These are phyloP conservation scores for Pavo muticus DNA, from an alignment of 2,113 vertebrate genomes.

Conservation along the genomic window DNA sequence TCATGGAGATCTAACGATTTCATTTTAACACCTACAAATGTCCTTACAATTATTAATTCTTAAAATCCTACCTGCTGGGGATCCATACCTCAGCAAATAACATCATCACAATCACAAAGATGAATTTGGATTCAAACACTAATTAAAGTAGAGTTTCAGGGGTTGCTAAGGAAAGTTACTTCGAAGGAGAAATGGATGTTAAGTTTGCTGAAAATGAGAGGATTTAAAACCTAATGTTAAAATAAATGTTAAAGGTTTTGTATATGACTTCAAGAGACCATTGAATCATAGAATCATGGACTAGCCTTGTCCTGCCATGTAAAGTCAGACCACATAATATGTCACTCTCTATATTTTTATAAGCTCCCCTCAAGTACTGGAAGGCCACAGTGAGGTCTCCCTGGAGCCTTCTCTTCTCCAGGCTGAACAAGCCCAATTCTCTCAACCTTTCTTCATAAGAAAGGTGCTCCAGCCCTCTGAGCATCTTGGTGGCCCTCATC, in stretches of 20 bases:
- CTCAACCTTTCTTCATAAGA: not conserved
- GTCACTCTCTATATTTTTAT: not conserved
- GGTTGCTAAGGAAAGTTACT: not conserved
- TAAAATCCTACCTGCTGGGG: not conserved
- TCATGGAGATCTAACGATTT: not conserved
- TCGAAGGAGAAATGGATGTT: not conserved
- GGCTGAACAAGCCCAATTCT: not conserved
- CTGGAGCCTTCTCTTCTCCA: not conserved
- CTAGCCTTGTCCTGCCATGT: too few relatives aligned
- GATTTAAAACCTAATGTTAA: not conserved
- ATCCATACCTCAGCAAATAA: not conserved
- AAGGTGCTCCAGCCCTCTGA: not conserved
- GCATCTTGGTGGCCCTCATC: not conserved
- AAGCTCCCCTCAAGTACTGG: not conserved
- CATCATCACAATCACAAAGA: not conserved
- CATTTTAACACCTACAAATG: not conserved
- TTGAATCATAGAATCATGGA: not conserved
- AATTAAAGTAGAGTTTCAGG: not conserved
- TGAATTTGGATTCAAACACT: not conserved
- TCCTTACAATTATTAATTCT: not conserved
- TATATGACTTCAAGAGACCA: not conserved
- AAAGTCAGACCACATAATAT: not conserved
- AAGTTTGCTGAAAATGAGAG: not conserved
- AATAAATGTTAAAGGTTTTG: not conserved
- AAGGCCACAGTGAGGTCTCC: not conserved